Conservation (phyloP, 2,113 vertebrate genomes). For the Dicrurus megarhynchus region DNA sequence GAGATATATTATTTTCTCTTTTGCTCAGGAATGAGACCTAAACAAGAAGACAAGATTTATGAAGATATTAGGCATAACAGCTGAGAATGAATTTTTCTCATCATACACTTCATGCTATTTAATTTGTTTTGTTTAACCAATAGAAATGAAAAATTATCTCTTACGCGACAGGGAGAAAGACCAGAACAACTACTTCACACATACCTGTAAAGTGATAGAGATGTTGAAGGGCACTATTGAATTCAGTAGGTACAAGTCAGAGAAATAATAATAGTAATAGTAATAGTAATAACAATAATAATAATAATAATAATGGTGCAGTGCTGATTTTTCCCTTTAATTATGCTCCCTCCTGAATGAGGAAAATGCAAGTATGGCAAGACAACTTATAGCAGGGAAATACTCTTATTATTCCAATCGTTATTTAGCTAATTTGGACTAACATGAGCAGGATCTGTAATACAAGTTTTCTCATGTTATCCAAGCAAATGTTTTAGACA, state of each 20-base stretch:
- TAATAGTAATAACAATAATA: neutral
- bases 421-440: neutral
- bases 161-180: neutral
- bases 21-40: neutral
- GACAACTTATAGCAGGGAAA: neutral
- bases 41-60: constrained; percentile 17
- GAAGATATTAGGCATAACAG: neutral
- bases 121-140: neutral
- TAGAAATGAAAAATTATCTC: neutral
- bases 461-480: neutral
- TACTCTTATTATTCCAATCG: neutral
- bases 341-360: neutral
- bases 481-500: neutral
- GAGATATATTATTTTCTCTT: neutral
- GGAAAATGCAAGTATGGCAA: neutral
- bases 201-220: neutral
- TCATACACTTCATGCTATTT: neutral
- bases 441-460: neutral
- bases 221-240: neutral
- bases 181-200: neutral
- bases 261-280: neutral
- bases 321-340: neutral
- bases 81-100: neutral
- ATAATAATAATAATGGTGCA: neutral
- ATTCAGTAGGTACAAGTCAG: neutral